A percentile compares a stretch with the other conserved stretches of the same genome.
phyloP scores from a whole-genome alignment of 1,140 invertebrate species.

The Paracyclopina nana region DNA sequence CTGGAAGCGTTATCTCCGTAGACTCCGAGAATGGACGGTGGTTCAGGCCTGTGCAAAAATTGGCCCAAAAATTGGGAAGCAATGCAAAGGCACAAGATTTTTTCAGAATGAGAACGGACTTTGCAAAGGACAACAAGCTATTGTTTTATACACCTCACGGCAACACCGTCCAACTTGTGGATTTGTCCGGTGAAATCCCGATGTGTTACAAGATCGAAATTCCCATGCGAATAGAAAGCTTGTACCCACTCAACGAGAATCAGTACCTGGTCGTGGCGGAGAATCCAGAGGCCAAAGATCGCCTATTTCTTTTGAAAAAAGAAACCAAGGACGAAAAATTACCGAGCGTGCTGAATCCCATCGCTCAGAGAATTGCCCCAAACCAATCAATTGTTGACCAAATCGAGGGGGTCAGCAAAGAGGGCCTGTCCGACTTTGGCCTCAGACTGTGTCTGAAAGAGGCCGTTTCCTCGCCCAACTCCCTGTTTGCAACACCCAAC shows the following conservation, averaged over 20 bases:
- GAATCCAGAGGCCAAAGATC: background rate
- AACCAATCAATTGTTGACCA: background rate
- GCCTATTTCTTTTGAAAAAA: conserved; percentile 17
- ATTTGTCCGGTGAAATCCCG: conserved; percentile 22
- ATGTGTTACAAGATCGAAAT: conserved; percentile 22
- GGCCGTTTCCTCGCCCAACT: conserved; percentile 31
- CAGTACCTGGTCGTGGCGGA: conserved; percentile 27
- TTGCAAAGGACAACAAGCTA: conserved; percentile 17
- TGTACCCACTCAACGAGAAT: conserved; percentile 23
- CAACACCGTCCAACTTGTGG: conserved; percentile 26
- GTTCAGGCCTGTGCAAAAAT: too few species aligned
- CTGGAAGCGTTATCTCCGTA: too few species aligned
- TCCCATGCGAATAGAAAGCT: conserved; percentile 26
- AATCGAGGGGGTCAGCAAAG: background rate
- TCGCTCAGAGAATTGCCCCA: conserved; percentile 22
- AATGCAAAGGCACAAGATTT: too few species aligned
- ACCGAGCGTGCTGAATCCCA: conserved; percentile 25
- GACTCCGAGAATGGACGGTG: too few species aligned
- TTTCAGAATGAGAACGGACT: conserved; percentile 18
- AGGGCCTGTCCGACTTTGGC: background rate
- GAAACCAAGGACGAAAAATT: conserved; percentile 19
- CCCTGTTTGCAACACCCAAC: conserved; percentile 28
- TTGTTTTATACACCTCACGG: conserved; percentile 22
- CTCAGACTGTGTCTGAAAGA: conserved; percentile 20
- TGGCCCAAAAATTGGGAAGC: too few species aligned